Evolutionary conservation across 1,140 invertebrate genomes (phyloP).

Genomic region (Anoplophora glabripennis): DNA sequence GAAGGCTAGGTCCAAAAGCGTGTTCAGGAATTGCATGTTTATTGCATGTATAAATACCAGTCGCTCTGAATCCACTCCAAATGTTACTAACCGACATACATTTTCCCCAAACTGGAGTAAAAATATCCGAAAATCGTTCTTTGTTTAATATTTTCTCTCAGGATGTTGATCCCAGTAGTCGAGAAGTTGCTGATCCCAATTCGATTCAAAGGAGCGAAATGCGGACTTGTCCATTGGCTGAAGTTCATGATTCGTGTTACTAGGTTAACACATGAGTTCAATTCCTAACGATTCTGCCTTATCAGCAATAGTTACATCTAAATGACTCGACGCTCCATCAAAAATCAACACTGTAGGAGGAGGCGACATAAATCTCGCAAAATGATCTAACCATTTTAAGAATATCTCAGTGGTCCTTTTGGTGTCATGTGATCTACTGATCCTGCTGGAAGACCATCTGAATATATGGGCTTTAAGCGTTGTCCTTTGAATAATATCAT

Average conservation of each 20-base stretch:
- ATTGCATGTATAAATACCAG: constrained; percentile 22
- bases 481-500: constrained; percentile 47
- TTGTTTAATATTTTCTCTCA: constrained; percentile 14
- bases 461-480: constrained; percentile 37
- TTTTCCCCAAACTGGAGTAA: constrained; percentile 11
- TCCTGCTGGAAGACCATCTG: constrained; percentile 39
- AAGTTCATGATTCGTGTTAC: constrained; percentile 47
- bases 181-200: constrained; percentile 33
- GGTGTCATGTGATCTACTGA: constrained; percentile 35
- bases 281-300: constrained; percentile 40
- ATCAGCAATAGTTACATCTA: constrained; percentile 31
- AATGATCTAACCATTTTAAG: no score
- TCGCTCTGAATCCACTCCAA: constrained; percentile 20
- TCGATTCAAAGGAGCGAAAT: constrained; percentile 39
- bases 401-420: constrained; percentile 41
- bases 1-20: neutral
- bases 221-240: constrained; percentile 46
- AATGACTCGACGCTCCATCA: no score
- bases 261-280: constrained; percentile 43
- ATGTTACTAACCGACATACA: constrained; percentile 20
- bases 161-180: constrained; percentile 17
- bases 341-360: no score
- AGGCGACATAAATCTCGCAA: no score
- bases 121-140: constrained; percentile 14
- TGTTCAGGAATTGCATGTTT: constrained; percentile 14